Base-by-base conservation (phyloP, 1,140 invertebrate genomes). In the Sitobion miscanthi region DNA sequence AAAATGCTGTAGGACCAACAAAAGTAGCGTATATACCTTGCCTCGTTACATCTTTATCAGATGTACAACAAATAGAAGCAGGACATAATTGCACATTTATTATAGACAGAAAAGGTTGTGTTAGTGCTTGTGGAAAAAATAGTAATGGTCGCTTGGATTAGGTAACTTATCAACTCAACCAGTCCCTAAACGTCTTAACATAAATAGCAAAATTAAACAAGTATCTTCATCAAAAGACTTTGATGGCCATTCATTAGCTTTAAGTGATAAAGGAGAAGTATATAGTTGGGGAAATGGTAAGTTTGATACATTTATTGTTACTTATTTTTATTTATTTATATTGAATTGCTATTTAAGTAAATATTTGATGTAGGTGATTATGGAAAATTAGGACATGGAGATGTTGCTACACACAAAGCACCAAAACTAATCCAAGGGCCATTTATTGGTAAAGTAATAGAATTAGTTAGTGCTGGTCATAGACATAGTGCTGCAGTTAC, bases 1-100 rank as follows among this genome's bases (percentile, higher is more conserved):
- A 97, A 94, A 94, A 97, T 45, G 96, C 96, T 45, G 96, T 97
- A 94, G 96, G 96, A 30, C 96, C 95, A 52, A 96, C 96, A 94
- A 96, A 97, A 94, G 97, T 96, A 95, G 96, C 97, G 49, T 94
- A 96, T 14, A 94, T 96, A 20, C 96, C 96, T n/a, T 96, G 96
- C 94, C 95, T 96, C 83, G 96, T 96, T 7, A 95, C 96, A 69
- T 95, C 95, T 30, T 97, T 97, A 95, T 95, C 95, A 69, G 95
- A 96, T 94, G 96, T 96, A 93, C 96, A 96, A 94, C 96, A 96
- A 95, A 96, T 97, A 57, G 97, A 97, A 95, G 96, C 96, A 86
- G 97, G 97, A 1, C 96, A 97, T 94, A 97, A 97, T 94, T 97
- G 96, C 94, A 97, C 96, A 14, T 97, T 97, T 95, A 95, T 96